Evolutionary conservation across 2,113 vertebrate species (phyloP).

Genomic region (Hyaena hyaena): DNA sequence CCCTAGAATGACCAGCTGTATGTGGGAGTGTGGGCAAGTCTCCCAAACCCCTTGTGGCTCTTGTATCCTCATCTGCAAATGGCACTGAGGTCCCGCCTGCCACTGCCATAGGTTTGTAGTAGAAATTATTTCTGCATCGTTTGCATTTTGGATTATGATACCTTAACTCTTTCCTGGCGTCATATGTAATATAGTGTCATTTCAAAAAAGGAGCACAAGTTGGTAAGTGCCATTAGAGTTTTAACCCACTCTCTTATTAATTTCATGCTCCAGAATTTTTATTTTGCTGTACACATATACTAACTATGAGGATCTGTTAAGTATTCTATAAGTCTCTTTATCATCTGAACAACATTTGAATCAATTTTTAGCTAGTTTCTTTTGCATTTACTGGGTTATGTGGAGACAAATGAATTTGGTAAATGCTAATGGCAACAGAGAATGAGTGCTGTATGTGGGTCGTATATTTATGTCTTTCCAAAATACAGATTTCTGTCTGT

Average conservation of each 20-base stretch:
- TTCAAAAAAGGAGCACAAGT: conserved; percentile 22
- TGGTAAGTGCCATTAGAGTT: conserved; percentile 18
- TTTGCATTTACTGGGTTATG: neutral
- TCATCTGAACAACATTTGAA: neutral
- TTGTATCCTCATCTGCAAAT: neutral
- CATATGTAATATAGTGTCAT: neutral
- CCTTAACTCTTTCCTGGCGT: neutral
- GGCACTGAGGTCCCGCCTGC: neutral
- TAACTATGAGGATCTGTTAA: neutral
- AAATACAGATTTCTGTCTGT: no score
- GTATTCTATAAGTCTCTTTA: neutral
- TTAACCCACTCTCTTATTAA: neutral
- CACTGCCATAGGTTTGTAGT: neutral
- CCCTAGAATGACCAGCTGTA: neutral
- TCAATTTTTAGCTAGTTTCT: neutral
- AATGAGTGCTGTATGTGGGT: neutral
- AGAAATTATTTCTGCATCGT: neutral
- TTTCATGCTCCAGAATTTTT: neutral
- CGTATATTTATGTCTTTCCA: neutral
- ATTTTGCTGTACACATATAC: neutral
- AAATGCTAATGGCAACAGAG: neutral
- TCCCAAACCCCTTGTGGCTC: neutral
- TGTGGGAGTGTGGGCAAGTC: neutral
- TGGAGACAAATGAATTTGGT: neutral
- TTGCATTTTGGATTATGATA: neutral